Percentiles rank a stretch among this genome's conserved stretches.
Conservation (phyloP, 2,797 vertebrate species). For the Vultur gryphus region DNA sequence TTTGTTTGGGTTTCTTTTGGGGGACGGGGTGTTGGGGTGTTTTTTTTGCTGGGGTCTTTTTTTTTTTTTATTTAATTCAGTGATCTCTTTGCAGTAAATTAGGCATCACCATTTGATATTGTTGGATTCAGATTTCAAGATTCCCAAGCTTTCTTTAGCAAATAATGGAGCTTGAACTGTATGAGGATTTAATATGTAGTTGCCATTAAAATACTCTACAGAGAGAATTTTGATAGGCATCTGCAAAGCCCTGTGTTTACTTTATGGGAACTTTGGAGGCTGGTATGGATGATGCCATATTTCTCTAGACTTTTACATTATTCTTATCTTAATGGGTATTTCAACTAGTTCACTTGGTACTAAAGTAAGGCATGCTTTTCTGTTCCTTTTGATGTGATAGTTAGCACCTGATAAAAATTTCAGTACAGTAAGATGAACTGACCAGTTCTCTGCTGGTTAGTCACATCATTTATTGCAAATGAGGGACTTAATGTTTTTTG, state of each 20-base stretch:
- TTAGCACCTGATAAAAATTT: not conserved
- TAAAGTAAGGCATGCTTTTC: not conserved
- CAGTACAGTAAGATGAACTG: not conserved
- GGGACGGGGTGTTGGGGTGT: accelerated
- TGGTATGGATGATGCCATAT: not conserved
- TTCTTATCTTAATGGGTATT: not conserved
- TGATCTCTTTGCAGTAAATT: not conserved
- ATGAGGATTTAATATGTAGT: not conserved
- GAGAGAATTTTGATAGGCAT: not conserved
- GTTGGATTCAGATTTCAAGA: not conserved
- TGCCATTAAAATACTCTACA: not conserved
- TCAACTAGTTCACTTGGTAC: not conserved
- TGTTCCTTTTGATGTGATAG: not conserved
- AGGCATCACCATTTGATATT: not conserved
- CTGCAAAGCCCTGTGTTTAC: not conserved
- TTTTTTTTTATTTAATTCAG: no score
- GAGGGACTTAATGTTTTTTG: not conserved
- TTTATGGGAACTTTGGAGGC: not conserved
- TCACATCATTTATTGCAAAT: not conserved
- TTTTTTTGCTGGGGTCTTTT: not conserved
- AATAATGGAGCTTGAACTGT: not conserved
- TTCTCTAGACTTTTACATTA: not conserved
- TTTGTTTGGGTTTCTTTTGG: not conserved
- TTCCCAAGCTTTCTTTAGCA: not conserved
- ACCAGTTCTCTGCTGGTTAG: not conserved